Base-by-base conservation (phyloP, 2,888 invertebrate genomes). In the Acleris laterana region DNA sequence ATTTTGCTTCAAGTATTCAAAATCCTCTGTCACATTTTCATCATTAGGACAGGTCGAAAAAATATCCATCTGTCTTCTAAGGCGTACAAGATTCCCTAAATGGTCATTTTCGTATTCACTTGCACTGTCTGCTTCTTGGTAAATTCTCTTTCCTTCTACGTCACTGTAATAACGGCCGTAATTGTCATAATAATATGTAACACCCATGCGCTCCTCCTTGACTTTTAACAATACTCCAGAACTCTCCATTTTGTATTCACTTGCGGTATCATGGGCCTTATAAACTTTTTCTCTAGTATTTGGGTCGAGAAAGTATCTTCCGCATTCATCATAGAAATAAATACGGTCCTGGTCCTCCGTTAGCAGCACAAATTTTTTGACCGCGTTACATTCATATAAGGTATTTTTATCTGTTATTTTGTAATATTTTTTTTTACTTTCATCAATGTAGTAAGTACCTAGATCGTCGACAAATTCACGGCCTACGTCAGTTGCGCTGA, bases 101-200 rank as follows among this genome's bases (percentile, higher is more conserved):
- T 88, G 93, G 78, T 93, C 93, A 69, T 86, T 87, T 80, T 93
- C 91, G 70, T 90, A 93, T 74, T 93, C 93, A 79, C 90, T 93
- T 2, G 73, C 58, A 50, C 84, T 64, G 74, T 89, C 92, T 61
- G 71, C 71, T 22, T 93, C 93, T 25, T 85, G 79, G 73, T 93
- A 93, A 70, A 93, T 84, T 73, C 84, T 85, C 76, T 87, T 89
- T n/a, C 90, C 91, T 60, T 84, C 77, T 1, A 73, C 73, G 70
- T 92, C 81, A 32, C 89, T 79, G 69, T 88, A 92, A 74, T 91
- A 93, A 19, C 92, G 85, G n/a, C 93, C 93, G 72, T 77, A 93
- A 70, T 80, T 88, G 74, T 93, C 92, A 71, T 87, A 93, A 70
- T 84, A 87, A 76, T 81, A 93, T 16, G 73, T 81, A 11, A 80